A percentile compares a stretch with the other conserved stretches of the same genome.
These are phyloP conservation scores for Sturnus vulgaris DNA, from an alignment of 2,113 vertebrate genomes.

Conservation along the genomic window DNA sequence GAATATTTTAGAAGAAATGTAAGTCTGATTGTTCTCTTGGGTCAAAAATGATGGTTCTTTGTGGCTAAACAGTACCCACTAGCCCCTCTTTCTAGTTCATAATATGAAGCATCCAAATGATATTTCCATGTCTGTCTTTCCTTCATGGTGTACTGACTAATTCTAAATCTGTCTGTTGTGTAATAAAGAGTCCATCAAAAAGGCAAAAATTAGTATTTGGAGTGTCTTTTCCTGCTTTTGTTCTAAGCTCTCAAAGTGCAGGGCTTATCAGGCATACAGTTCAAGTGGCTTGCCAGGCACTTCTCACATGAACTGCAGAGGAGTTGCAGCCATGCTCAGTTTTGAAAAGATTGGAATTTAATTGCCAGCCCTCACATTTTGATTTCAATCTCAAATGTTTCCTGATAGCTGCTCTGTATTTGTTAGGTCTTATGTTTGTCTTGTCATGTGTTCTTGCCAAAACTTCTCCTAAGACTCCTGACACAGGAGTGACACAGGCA, in stretches of 20 bases:
- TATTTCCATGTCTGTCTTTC: neutral
- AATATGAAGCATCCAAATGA: neutral
- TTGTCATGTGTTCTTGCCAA: neutral
- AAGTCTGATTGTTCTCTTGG: neutral
- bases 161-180: neutral
- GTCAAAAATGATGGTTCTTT: neutral
- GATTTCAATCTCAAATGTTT: neutral
- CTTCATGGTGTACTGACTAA: neutral
- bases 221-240: slow-evolving; percentile 43
- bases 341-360: neutral
- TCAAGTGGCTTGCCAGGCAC: neutral
- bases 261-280: neutral
- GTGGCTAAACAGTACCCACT: neutral
- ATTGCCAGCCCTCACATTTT: neutral
- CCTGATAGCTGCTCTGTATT: neutral
- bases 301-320: neutral
- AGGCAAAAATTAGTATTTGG: neutral
- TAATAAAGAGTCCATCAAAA: neutral
- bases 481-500: neutral
- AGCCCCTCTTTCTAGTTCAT: neutral
- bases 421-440: neutral
- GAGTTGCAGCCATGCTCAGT: neutral
- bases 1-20: neutral
- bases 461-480: neutral
- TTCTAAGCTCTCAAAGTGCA: neutral